Percentiles rank a stretch among this genome's conserved stretches.
Conservation (phyloP, 1,140 invertebrate genomes). For the Melitaea cinxia region DNA sequence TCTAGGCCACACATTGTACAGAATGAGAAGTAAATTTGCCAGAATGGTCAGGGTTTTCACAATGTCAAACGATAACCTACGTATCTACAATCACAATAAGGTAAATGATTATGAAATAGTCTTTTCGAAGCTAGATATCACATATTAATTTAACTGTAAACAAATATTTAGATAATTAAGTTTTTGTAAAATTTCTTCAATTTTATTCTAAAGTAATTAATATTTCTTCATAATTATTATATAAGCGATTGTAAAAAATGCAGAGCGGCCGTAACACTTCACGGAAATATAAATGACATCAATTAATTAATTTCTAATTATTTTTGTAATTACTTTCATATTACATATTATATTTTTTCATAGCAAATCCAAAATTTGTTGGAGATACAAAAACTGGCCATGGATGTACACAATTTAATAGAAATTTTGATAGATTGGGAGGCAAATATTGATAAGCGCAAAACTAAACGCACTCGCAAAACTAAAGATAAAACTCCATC, state of each 20-base stretch:
- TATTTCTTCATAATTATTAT: no score
- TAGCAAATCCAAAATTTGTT: slow-evolving; percentile 28
- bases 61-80: slow-evolving; percentile 23
- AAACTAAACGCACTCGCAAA: not conserved
- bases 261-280: no score
- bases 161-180: no score
- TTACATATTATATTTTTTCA: slow-evolving; percentile 9
- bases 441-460: not conserved
- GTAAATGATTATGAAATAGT: slow-evolving; percentile 21
- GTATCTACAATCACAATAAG: slow-evolving; percentile 26
- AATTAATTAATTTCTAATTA: no score
- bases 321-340: not conserved
- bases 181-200: no score
- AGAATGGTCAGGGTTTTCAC: slow-evolving; percentile 35
- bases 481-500: not conserved
- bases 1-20: slow-evolving; percentile 29
- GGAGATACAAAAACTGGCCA: slow-evolving; percentile 33
- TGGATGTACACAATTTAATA: slow-evolving; percentile 32
- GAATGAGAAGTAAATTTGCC: slow-evolving; percentile 37
- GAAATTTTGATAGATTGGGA: slow-evolving; percentile 24
- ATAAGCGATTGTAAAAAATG: no score
- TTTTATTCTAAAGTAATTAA: no score
- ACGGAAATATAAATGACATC: no score
- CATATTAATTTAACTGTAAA: no score
- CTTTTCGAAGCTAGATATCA: no score